Evolutionary conservation across 1,140 invertebrate species (phyloP).

Genomic region (Palaemon carinicauda): DNA sequence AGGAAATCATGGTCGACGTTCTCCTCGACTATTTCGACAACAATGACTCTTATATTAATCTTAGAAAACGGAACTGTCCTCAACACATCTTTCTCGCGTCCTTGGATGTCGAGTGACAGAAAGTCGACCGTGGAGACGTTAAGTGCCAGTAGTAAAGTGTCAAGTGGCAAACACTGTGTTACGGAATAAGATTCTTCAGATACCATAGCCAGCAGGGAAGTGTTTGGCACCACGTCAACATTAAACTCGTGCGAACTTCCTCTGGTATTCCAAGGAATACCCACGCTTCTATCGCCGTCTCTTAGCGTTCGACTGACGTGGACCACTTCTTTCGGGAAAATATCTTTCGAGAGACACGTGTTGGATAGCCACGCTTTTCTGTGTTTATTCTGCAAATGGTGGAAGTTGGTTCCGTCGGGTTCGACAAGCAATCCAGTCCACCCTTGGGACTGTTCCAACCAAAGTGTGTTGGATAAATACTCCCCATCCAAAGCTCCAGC

Average conservation of each 20-base stretch:
- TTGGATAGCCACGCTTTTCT: constrained; percentile 58
- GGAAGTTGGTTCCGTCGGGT: constrained; percentile 69
- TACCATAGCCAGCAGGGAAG: background rate
- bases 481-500: constrained; percentile 70
- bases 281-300: background rate
- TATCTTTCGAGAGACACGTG: constrained; percentile 70
- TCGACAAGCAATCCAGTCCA: constrained; percentile 79
- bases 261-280: background rate
- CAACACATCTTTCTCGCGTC: background rate
- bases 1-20: background rate
- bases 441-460: constrained; percentile 72
- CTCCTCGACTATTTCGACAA: background rate
- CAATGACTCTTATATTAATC: constrained; percentile 14
- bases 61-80: background rate
- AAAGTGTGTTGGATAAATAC: constrained; percentile 72
- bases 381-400: constrained; percentile 54
- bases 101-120: constrained; percentile 30
- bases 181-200: background rate
- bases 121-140: constrained; percentile 28
- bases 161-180: constrained; percentile 76
- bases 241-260: constrained; percentile 10
- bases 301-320: background rate
- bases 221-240: background rate
- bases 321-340: constrained; percentile 61
- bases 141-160: constrained; percentile 24